These are phyloP conservation scores for Cyanocitta stelleri DNA, from an alignment of 2,113 vertebrate genomes.

Conservation along the genomic window DNA sequence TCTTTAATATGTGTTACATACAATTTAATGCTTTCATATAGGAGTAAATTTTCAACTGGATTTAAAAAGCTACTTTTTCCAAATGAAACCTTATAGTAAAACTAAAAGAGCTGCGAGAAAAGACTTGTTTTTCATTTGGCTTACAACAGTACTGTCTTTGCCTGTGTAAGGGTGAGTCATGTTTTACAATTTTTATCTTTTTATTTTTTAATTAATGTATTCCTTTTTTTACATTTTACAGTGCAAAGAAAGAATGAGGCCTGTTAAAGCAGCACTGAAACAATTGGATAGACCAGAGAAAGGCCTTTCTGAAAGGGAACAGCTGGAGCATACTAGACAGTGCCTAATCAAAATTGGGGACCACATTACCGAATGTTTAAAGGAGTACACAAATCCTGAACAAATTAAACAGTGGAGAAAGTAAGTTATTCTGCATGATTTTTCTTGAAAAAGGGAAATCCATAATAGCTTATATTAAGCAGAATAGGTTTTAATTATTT, in stretches of 20 bases:
- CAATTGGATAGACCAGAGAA: constrained; percentile 96
- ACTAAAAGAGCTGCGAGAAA: not conserved
- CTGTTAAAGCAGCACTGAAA: constrained; percentile 94
- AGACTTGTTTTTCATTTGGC: not conserved
- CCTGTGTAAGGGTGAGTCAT: not conserved
- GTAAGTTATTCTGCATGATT: constrained; percentile 68
- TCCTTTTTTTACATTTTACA: constrained; percentile 63
- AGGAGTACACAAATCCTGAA: constrained; percentile 92
- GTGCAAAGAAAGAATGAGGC: constrained; percentile 98
- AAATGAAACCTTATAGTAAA: not conserved
- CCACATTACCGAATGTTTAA: constrained; percentile 95
- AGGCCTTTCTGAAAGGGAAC: constrained; percentile 93
- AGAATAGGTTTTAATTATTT: not conserved
- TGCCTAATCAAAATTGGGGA: constrained; percentile 97
- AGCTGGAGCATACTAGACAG: constrained; percentile 93
- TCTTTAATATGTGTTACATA: not conserved
- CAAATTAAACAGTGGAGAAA: constrained; percentile 97
- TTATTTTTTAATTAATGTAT: constrained; percentile 12
- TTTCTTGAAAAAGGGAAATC: not conserved
- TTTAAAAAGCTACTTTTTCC: constrained; percentile 22
- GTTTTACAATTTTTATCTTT: not conserved
- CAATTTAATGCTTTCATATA: constrained; percentile 24
- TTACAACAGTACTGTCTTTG: not conserved
- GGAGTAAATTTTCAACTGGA: not conserved
- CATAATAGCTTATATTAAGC: not conserved